A percentile compares a stretch with the other conserved stretches of the same genome.
Conservation (phyloP, 2,888 invertebrate species). For the Cerastis rubricosa region DNA sequence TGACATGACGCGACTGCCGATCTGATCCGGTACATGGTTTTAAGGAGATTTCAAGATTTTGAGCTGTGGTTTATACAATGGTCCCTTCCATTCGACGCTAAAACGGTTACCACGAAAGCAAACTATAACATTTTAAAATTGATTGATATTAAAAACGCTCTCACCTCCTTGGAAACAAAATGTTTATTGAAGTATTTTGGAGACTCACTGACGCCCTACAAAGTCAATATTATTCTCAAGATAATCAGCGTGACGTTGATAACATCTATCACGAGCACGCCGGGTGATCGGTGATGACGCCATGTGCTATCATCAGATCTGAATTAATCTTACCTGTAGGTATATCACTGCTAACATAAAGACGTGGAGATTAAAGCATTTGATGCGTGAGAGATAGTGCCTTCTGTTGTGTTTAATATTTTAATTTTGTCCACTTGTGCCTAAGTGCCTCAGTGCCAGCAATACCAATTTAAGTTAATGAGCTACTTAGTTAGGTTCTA, state of each 20-base stretch:
- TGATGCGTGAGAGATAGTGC: background rate
- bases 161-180: background rate
- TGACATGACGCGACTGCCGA: no score
- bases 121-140: no score
- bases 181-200: slow-evolving; percentile 23
- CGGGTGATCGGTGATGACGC: slow-evolving; percentile 28
- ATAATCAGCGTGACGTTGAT: slow-evolving; percentile 25
- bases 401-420: background rate
- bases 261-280: slow-evolving; percentile 17
- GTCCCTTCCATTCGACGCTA: no score
- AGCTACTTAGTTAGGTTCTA: no score
- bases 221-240: slow-evolving; percentile 24
- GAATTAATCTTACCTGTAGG: slow-evolving; percentile 10
- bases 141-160: no score
- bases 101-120: no score
- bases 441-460: background rate
- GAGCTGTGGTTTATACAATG: no score
- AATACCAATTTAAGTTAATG: background rate
- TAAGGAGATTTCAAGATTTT: no score
- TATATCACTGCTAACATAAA: background rate
- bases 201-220: slow-evolving; percentile 30
- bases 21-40: no score
- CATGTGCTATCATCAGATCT: background rate
- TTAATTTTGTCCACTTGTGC: background rate
- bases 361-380: slow-evolving; percentile 23